phyloP scores from a whole-genome alignment of 2,113 vertebrate species.

The Scytalopus superciliaris region DNA sequence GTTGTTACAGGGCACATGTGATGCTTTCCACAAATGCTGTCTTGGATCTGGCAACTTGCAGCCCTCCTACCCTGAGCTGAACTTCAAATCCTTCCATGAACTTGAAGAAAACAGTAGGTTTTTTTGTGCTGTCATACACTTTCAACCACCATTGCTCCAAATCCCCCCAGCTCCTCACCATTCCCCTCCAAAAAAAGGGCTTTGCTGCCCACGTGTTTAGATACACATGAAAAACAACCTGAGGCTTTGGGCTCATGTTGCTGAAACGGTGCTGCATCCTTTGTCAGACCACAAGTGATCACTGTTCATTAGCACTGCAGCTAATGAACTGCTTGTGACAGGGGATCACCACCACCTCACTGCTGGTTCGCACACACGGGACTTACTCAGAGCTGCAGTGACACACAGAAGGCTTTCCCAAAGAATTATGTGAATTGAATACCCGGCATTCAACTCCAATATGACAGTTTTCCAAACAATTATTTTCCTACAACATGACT shows the following conservation, averaged over 20 bases:
- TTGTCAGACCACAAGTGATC: background rate
- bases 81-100: background rate
- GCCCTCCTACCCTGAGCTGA: background rate
- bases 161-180: too few relatives aligned
- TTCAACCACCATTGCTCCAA: background rate
- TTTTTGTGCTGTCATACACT: background rate
- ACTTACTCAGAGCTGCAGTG: background rate
- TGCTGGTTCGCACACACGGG: background rate
- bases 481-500: background rate
- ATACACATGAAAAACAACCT: background rate
- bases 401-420: background rate
- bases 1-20: accelerated
- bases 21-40: background rate
- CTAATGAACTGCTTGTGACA: background rate
- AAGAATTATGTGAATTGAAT: background rate
- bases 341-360: background rate
- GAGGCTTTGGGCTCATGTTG: background rate
- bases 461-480: background rate
- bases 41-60: background rate
- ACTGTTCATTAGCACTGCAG: background rate
- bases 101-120: background rate
- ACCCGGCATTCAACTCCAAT: background rate
- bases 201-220: background rate
- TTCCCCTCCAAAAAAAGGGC: too few relatives aligned
- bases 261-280: background rate